Evolutionary conservation across 1,140 invertebrate species (phyloP).

Genomic region (Diachasma alloeum): DNA sequence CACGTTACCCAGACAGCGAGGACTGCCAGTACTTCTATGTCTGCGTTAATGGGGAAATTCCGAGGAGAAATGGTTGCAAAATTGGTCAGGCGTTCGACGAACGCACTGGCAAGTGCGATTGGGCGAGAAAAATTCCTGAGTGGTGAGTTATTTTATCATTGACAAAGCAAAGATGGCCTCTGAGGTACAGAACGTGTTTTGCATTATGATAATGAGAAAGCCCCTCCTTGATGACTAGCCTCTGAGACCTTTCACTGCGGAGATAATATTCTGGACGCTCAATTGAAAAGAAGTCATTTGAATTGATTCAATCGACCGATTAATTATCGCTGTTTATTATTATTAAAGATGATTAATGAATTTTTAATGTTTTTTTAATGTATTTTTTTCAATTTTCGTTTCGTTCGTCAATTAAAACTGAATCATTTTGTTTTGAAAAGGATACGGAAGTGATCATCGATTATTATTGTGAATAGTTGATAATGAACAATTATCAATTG

Average conservation of each 20-base stretch:
- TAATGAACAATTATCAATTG: no score
- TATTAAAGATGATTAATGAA: not conserved
- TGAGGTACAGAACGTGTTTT: not conserved
- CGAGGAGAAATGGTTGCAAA: conserved; percentile 85
- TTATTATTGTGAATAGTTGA: no score
- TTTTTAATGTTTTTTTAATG: not conserved
- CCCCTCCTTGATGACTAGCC: not conserved
- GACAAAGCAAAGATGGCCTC: not conserved
- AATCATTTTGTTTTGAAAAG: not conserved
- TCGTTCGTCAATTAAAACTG: not conserved
- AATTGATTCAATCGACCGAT: not conserved
- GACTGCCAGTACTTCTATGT: conserved; percentile 94
- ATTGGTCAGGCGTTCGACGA: conserved; percentile 92
- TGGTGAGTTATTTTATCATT: conserved; percentile 71
- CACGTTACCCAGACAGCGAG: conserved; percentile 85
- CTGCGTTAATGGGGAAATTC: conserved; percentile 85
- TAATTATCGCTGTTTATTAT: not conserved
- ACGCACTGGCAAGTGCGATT: conserved; percentile 81
- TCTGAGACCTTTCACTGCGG: not conserved
- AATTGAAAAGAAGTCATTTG: not conserved
- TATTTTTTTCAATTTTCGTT: conserved; percentile 7
- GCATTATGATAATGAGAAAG: not conserved
- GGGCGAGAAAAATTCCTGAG: conserved; percentile 89
- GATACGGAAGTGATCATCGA: no score
- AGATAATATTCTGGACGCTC: not conserved